Evolutionary conservation across 2,113 vertebrate species (phyloP).

Genomic region (Ptilorrhoa leucosticta): DNA sequence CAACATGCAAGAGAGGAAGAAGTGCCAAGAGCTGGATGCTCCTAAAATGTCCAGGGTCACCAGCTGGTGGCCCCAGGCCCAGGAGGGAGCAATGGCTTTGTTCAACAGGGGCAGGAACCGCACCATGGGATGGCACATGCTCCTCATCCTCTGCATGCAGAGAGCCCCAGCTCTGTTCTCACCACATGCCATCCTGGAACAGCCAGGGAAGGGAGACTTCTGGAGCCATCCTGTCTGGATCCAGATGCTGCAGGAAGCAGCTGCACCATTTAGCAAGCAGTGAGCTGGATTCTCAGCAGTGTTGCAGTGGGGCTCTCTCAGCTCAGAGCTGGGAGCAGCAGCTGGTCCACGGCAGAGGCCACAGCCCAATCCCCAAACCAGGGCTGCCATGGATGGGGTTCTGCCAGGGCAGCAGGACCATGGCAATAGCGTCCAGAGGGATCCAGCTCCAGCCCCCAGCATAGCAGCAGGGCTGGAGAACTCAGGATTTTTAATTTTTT

Average conservation of each 20-base stretch:
- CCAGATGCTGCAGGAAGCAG: background rate
- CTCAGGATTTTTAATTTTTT: background rate
- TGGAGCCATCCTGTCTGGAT: rapidly evolving
- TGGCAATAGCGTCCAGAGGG: rapidly evolving
- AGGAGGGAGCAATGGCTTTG: background rate
- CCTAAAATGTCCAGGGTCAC: background rate
- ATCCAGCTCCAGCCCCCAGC: background rate
- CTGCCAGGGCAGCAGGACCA: background rate
- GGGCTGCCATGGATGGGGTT: rapidly evolving
- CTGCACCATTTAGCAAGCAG: background rate
- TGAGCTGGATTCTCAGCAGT: rapidly evolving
- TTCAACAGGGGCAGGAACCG: background rate
- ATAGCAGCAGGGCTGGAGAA: background rate
- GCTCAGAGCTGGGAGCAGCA: background rate
- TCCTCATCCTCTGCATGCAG: background rate
- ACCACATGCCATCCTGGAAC: background rate
- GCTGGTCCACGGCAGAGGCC: background rate
- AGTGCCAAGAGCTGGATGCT: background rate
- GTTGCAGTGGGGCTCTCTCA: background rate
- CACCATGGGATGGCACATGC: rapidly evolving
- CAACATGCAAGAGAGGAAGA: background rate
- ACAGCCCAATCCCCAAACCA: background rate
- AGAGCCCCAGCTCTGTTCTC: background rate
- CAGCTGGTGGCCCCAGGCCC: background rate
- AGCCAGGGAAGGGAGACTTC: background rate